Percentiles rank a stretch among this genome's conserved stretches.
These are phyloP conservation scores for Xenopus laevis DNA, from an alignment of 2,113 vertebrate species.

Conservation along the genomic window DNA sequence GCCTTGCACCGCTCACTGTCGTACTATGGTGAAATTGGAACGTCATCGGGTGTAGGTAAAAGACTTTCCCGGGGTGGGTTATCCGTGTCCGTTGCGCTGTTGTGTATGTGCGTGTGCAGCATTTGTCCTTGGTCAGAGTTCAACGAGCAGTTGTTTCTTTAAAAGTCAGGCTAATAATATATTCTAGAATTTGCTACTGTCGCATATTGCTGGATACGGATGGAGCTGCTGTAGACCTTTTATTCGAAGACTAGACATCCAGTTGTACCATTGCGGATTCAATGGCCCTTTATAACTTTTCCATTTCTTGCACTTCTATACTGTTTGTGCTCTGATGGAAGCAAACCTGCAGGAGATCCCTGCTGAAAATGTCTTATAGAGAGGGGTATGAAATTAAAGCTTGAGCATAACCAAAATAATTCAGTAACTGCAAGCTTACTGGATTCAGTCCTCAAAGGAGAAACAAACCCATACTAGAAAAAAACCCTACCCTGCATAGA, in stretches of 20 bases:
- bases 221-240: too few species aligned
- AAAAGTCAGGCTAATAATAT: neutral
- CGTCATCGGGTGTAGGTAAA: slow-evolving; percentile 13
- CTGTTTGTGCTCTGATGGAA: too few species aligned
- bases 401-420: neutral
- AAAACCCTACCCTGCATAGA: too few species aligned
- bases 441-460: neutral
- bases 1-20: slow-evolving; percentile 25
- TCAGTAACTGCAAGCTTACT: neutral
- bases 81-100: slow-evolving; percentile 10
- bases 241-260: too few species aligned
- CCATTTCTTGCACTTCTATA: too few species aligned
- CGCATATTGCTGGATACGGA: neutral
- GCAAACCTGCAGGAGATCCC: too few species aligned
- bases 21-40: slow-evolving; percentile 29
- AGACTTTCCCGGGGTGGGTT: neutral
- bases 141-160: slow-evolving; percentile 16
- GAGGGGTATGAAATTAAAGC: too few species aligned
- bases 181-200: neutral
- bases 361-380: too few species aligned
- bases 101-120: slow-evolving; percentile 29
- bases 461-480: too few species aligned
- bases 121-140: slow-evolving; percentile 15
- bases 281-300: too few species aligned
- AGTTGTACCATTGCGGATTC: too few species aligned